Conservation (phyloP, 1,140 invertebrate genomes). For the Platorchestia sp. region DNA sequence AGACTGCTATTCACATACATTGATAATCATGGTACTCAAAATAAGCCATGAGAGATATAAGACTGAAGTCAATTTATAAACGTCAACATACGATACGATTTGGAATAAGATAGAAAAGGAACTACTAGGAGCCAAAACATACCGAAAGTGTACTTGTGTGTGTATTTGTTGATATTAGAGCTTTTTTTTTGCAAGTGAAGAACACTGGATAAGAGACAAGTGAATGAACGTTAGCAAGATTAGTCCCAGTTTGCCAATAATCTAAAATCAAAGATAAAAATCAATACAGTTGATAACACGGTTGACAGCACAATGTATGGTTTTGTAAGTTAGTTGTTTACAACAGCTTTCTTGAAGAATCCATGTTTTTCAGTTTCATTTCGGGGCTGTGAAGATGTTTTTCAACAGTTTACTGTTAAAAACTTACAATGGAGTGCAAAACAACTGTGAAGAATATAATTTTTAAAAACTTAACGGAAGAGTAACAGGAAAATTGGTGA, state of each 20-base stretch:
- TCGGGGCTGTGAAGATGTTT: not conserved
- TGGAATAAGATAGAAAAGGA: not conserved
- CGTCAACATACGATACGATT: slow-evolving; percentile 11
- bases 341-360: not conserved
- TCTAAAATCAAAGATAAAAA: not conserved
- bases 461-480: slow-evolving; percentile 48
- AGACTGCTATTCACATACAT: slow-evolving; percentile 52
- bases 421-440: slow-evolving; percentile 26
- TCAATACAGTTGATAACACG: not conserved
- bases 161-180: not conserved
- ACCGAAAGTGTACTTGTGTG: not conserved
- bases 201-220: not conserved
- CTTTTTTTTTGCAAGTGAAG: not conserved
- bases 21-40: slow-evolving; percentile 50
- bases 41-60: slow-evolving; percentile 19
- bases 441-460: slow-evolving; percentile 46
- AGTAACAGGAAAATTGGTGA: slow-evolving; percentile 33
- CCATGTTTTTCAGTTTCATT: not conserved
- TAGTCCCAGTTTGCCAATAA: not conserved
- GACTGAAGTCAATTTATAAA: not conserved
- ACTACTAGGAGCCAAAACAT: not conserved
- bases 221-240: not conserved
- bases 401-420: not conserved
- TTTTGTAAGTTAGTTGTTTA: not conserved
- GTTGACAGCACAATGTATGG: not conserved